These are phyloP conservation scores for Kryptopterus vitreolus DNA, from an alignment of 2,797 vertebrate species.

Conservation along the genomic window DNA sequence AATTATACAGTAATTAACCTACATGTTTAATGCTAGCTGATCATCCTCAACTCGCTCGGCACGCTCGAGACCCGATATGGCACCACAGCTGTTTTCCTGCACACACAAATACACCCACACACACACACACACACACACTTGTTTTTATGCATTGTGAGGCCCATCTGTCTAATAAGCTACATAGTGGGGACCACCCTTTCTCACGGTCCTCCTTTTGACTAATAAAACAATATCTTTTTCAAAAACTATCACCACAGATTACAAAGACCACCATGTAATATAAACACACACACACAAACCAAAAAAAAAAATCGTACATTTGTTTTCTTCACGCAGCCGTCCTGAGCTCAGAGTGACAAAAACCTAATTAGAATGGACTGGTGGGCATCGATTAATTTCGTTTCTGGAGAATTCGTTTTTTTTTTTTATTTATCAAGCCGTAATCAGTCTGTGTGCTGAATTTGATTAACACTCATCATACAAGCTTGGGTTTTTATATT, in stretches of 20 bases:
- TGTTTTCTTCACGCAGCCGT: neutral
- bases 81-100: conserved; percentile 48
- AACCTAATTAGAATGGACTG: conserved; percentile 56
- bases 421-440: conserved; percentile 54
- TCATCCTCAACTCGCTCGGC: conserved; percentile 48
- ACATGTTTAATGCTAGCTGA: conserved; percentile 26
- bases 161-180: no score
- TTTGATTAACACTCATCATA: conserved; percentile 53
- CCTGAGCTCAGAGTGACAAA: conserved; percentile 33
- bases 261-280: no score
- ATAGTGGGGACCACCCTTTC: no score
- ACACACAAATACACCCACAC: neutral
- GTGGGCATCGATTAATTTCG: conserved; percentile 51
- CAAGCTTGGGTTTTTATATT: conserved; percentile 35
- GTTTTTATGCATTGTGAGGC: no score
- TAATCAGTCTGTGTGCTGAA: conserved; percentile 49
- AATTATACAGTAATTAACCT: conserved; percentile 57
- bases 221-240: no score
- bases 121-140: neutral
- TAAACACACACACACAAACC: neutral
- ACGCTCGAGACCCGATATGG: conserved; percentile 50
- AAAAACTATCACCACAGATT: no score
- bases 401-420: conserved; percentile 41
- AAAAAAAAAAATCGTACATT: neutral
- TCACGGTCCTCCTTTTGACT: no score